These are phyloP conservation scores for Theonella swinhoei DNA, from an alignment of 37 sponge, comb jelly and placozoan genomes.

Conservation along the genomic window DNA sequence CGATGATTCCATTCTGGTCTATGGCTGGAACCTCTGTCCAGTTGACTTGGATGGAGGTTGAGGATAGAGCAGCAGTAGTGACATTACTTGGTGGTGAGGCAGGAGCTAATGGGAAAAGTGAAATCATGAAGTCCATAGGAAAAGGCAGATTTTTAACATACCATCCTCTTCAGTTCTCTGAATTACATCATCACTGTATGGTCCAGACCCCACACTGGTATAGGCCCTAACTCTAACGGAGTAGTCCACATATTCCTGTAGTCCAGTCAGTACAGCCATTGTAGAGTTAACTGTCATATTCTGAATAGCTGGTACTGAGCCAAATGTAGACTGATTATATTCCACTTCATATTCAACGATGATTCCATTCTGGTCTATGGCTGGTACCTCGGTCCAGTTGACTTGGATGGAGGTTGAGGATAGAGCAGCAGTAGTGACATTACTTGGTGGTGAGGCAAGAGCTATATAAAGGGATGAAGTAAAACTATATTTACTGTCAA, in stretches of 20 bases:
- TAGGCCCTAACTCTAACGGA: conserved; percentile 24
- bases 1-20: conserved; percentile 15
- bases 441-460: conserved; percentile 11
- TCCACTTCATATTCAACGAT: conserved; percentile 2
- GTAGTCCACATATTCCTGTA: conserved; percentile 28
- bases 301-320: background rate
- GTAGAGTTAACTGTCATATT: background rate
- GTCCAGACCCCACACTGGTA: conserved; percentile 26
- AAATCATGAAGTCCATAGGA: background rate
- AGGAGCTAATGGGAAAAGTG: background rate
- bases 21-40: background rate
- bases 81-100: conserved; percentile 16
- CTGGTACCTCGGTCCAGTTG: background rate
- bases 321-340: background rate
- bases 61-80: background rate
- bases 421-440: conserved; percentile 2
- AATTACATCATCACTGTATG: conserved; percentile 4
- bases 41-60: background rate
- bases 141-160: background rate
- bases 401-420: conserved; percentile 7
- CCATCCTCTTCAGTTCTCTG: conserved; percentile 12
- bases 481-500: background rate
- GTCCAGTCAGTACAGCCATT: background rate
- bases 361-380: conserved; percentile 10
- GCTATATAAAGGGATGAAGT: background rate